Conservation (phyloP, 1,140 invertebrate genomes). For the Drosophila orosa region DNA sequence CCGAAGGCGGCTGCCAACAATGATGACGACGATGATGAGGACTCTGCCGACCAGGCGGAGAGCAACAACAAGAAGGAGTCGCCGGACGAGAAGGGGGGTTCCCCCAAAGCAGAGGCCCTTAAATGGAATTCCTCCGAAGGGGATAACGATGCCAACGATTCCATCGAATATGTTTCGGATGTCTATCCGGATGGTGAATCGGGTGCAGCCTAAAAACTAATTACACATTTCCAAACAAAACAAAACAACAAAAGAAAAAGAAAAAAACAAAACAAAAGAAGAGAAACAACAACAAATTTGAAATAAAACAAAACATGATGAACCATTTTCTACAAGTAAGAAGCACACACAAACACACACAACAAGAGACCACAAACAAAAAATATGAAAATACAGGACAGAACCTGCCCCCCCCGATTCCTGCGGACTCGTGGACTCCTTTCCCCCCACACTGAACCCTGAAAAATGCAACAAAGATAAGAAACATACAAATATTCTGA, state of each 20-base stretch:
- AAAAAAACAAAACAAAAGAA: neutral
- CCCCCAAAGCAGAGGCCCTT: constrained; percentile 24
- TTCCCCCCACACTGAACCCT: neutral
- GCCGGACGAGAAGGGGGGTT: neutral
- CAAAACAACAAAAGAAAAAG: constrained; percentile 2
- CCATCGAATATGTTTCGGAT: constrained; percentile 48
- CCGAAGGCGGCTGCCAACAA: constrained; percentile 8
- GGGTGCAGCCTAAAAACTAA: constrained; percentile 32
- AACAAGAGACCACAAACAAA: constrained; percentile 9
- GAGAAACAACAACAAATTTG: constrained; percentile 8
- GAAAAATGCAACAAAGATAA: constrained; percentile 3
- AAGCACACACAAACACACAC: constrained; percentile 12
- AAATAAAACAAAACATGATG: neutral
- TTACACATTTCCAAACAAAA: constrained; percentile 32
- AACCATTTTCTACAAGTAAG: constrained; percentile 23
- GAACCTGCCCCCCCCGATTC: neutral
- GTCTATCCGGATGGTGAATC: constrained; percentile 25
- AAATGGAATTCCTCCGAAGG: constrained; percentile 31
- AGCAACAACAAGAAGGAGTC: constrained; percentile 24
- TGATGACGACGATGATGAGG: constrained; percentile 16
- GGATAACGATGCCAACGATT: constrained; percentile 23
- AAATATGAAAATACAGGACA: constrained; percentile 14
- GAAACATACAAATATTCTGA: constrained; percentile 6
- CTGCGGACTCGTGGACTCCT: constrained; percentile 3
- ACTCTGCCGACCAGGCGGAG: constrained; percentile 31